A percentile compares a stretch with the other conserved stretches of the same genome.
Conservation (phyloP, 2,888 invertebrate genomes). For the Phaonia tiefii region DNA sequence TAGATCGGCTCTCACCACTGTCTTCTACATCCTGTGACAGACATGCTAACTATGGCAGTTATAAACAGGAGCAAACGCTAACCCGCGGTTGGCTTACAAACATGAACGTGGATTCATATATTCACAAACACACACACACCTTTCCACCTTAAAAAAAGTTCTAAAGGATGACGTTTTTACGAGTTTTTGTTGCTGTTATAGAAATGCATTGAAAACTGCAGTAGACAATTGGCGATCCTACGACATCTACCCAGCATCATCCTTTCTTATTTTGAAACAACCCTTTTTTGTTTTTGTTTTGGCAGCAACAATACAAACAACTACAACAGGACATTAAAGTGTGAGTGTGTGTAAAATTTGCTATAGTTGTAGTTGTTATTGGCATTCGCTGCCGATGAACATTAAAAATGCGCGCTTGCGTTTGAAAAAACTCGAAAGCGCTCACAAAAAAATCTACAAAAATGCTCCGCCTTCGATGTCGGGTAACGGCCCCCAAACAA, state of each 20-base stretch:
- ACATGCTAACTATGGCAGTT: constrained; percentile 16
- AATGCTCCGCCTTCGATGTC: constrained; percentile 77
- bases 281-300: constrained; percentile 23
- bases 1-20: constrained; percentile 31
- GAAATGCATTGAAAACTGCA: constrained; percentile 58
- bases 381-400: constrained; percentile 49
- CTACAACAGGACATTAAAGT: neutral
- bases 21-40: constrained; percentile 19
- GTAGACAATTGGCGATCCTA: neutral
- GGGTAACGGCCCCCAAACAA: constrained; percentile 37
- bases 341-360: constrained; percentile 14
- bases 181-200: constrained; percentile 47
- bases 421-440: constrained; percentile 72
- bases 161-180: constrained; percentile 24
- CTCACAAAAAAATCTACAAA: constrained; percentile 75
- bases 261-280: neutral
- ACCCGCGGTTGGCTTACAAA: constrained; percentile 71
- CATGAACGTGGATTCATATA: constrained; percentile 48
- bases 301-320: constrained; percentile 43
- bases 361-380: constrained; percentile 62
- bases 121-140: constrained; percentile 27
- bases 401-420: constrained; percentile 80
- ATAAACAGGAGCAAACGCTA: constrained; percentile 62
- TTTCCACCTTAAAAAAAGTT: constrained; percentile 34
- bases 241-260: neutral